phyloP scores from a whole-genome alignment of 2,113 vertebrate genomes.

The Amblyornis subalaris region DNA sequence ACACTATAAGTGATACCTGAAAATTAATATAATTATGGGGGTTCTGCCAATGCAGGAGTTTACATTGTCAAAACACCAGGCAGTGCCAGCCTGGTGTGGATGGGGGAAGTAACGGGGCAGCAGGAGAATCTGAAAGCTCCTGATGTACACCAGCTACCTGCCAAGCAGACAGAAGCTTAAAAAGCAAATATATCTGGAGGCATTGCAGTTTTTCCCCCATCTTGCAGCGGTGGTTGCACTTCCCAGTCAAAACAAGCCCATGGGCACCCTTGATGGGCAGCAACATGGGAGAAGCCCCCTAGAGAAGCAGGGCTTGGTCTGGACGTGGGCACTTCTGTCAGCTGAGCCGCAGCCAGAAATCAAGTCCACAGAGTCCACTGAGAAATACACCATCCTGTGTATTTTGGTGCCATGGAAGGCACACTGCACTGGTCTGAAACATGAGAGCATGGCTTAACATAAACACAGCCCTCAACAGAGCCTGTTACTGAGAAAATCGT shows the following conservation, averaged over 20 bases:
- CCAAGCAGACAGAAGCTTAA: neutral
- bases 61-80: neutral
- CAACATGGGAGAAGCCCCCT: neutral
- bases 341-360: neutral
- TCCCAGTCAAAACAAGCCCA: neutral
- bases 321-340: neutral
- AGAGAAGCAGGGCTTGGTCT: neutral
- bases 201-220: neutral
- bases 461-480: neutral
- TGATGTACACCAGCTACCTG: fast-evolving
- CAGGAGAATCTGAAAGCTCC: neutral
- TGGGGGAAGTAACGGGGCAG: fast-evolving
- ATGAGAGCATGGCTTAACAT: neutral
- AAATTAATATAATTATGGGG: neutral
- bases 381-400: neutral
- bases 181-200: neutral
- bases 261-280: neutral
- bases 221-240: neutral
- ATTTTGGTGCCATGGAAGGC: neutral
- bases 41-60: neutral
- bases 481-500: neutral
- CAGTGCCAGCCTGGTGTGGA: neutral
- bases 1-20: neutral
- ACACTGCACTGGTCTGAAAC: neutral
- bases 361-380: neutral